phyloP scores from a whole-genome alignment of 1,140 invertebrate species.

The Telenomus remus region DNA sequence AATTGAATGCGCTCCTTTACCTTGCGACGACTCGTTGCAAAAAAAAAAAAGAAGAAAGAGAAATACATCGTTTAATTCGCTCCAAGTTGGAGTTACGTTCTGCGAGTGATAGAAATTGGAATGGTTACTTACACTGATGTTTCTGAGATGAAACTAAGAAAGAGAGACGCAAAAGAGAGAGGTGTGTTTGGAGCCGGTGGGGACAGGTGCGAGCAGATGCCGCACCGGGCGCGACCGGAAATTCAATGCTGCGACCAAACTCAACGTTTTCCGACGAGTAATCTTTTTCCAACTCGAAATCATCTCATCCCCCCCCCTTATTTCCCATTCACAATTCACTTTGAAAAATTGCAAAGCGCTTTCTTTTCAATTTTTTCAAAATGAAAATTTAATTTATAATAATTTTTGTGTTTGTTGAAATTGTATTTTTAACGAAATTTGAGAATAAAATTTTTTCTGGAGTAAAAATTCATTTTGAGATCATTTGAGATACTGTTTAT shows the following conservation, averaged over 20 bases:
- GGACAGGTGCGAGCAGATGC: constrained; percentile 70
- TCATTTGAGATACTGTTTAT: no score
- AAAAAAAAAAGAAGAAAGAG: constrained; percentile 24
- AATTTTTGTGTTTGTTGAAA: constrained; percentile 9
- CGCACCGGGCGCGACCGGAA: constrained; percentile 68
- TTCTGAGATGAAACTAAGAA: constrained; percentile 29
- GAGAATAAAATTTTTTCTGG: no score
- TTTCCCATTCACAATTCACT: not conserved
- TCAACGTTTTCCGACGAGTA: constrained; percentile 52
- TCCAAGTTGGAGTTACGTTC: no score
- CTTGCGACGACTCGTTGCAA: not conserved
- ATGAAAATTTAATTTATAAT: no score
- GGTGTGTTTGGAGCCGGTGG: constrained; percentile 37
- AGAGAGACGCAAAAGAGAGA: constrained; percentile 21
- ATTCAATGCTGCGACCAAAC: constrained; percentile 62
- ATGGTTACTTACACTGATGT: constrained; percentile 22
- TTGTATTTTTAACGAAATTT: no score
- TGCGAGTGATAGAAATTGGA: not conserved
- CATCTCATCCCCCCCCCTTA: constrained; percentile 10
- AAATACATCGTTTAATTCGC: not conserved
- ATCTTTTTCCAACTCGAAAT: constrained; percentile 47
- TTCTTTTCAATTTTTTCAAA: no score
- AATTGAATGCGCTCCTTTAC: constrained; percentile 15
- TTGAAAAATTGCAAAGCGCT: no score
- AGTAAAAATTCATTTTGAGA: no score